Base-by-base conservation (phyloP, 2,888 invertebrate species). In the Xestia xanthographa region DNA sequence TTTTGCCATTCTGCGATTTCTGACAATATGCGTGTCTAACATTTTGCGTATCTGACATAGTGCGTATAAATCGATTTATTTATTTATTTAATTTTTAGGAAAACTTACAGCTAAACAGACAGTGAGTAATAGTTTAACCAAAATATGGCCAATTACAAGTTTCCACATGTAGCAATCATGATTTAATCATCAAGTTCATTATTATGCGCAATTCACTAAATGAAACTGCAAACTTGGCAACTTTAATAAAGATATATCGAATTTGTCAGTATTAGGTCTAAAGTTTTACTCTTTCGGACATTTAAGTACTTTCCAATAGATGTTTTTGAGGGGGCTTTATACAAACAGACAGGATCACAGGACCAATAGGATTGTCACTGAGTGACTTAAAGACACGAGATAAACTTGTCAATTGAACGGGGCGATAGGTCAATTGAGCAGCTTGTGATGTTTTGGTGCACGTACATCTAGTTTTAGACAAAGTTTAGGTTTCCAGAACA, bases 341-440 rank as follows among this genome's bases (percentile, higher is more conserved):
- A 48, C 22, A 48, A n/a, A 38, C 34, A 11, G 34, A n/a, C 29
- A 12, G n/a, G n/a, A n/a, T n/a, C n/a, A n/a, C n/a, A n/a, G n/a
- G n/a, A n/a, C n/a, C n/a, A n/a, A n/a, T 53, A 53, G 56, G 5
- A n/a, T 20, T 60, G 22, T 38, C 12, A 38, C 38, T 58, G 45
- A 29, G 38, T 17, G 38, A 29, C 14, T 63, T 38, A 26, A 63
- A 56, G 38, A 20, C 41, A 20, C 41, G 53, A 63, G 12, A 75
- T 41, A 1, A 26, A 56, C 43, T 62, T 43, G 41, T 50, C 62
- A 75, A 75, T 75, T 75, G 50, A 17, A 22, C 34, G 48, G 43
- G 17, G 26, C 26, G 34, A 43, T 63, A 75, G 75, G 75, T 75
- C 50, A 75, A 75, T 43, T 62, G 12, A 38, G 29, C 29, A 17